phyloP scores from a whole-genome alignment of 2,113 vertebrate genomes.

The Colistium nudipinnis region DNA sequence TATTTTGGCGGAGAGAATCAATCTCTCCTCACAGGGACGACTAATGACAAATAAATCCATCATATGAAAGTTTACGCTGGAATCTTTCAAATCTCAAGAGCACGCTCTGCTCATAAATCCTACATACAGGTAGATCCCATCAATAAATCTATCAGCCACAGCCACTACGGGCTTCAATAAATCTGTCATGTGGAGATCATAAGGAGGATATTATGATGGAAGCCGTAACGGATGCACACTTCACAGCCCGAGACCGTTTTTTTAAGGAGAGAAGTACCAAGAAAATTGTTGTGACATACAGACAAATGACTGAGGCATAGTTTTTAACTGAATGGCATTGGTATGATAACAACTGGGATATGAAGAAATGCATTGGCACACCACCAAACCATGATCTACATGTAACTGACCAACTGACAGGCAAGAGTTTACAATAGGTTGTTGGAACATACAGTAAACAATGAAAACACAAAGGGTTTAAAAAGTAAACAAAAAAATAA shows the following conservation, averaged over 20 bases:
- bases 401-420: conserved; percentile 48
- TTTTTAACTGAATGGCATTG: conserved; percentile 62
- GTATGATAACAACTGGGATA: conserved; percentile 58
- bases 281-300: conserved; percentile 34
- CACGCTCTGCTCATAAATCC: conserved; percentile 44
- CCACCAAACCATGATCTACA: conserved; percentile 58
- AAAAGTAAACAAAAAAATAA: conserved; percentile 59
- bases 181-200: conserved; percentile 51
- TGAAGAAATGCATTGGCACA: conserved; percentile 55
- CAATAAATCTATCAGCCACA: conserved; percentile 60
- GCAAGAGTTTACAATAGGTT: conserved; percentile 57
- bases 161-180: conserved; percentile 56
- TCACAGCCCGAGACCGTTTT: conserved; percentile 12
- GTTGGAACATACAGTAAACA: conserved; percentile 62
- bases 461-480: conserved; percentile 68
- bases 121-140: conserved; percentile 44
- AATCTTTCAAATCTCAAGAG: conserved; percentile 52
- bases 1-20: conserved; percentile 17
- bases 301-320: conserved; percentile 59
- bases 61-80: conserved; percentile 37
- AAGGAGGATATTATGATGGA: conserved; percentile 39
- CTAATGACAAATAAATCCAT: conserved; percentile 53
- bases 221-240: conserved; percentile 53
- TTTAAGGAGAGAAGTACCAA: neutral
- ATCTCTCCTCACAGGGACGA: conserved; percentile 17